Evolutionary conservation across 2,113 vertebrate genomes (phyloP), one percentile per base, ranked within the genome.

Genomic region (Piaya cayana): DNA sequence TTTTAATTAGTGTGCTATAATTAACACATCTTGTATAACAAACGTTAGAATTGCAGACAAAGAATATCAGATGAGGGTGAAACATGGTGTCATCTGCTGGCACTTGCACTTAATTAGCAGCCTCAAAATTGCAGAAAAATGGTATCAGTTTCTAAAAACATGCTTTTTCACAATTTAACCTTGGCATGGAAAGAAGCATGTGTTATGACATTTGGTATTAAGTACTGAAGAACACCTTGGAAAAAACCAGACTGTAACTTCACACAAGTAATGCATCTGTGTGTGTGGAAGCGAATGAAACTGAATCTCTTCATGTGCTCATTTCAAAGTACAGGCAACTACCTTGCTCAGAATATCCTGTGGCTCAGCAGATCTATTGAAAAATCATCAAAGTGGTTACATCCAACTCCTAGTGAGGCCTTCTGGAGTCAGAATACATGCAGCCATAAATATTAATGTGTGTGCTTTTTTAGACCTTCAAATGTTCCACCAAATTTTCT

Each of bases 1-100:
- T 96, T 97, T 91, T 80, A 97, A 93, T 93, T 81, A 96, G 43
- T 77, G n/a, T 59, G 59, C 52, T 76, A 78, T 63, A 90, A 86
- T 95, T 80, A 95, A 91, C 36, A 53, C 3, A 2, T 81, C 75
- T 69, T 36, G 32, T 78, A 64, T 30, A 95, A 75, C 49, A 94
- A 95, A 69, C 58, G 30, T 69, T 5, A 80, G 43, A 58, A 64
- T 2, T 60, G 50, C 18, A 80, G 32, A 77, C 39, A 94, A 90
- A 90, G 74, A 74, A 58, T 71, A 86, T 42, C 55, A 79, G 30
- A 71, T 27, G 50, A 93, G 52, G 77, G 39, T 78, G 82, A 76
- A 88, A 94, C 55, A 58, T 26, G 47, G 37, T 76, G 45, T 92
- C 25, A 63, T 36, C 75, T 78, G 79, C 80, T 95, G 63, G 49